Conservation (phyloP, 2,113 vertebrate species). For the Neotoma lepida region DNA sequence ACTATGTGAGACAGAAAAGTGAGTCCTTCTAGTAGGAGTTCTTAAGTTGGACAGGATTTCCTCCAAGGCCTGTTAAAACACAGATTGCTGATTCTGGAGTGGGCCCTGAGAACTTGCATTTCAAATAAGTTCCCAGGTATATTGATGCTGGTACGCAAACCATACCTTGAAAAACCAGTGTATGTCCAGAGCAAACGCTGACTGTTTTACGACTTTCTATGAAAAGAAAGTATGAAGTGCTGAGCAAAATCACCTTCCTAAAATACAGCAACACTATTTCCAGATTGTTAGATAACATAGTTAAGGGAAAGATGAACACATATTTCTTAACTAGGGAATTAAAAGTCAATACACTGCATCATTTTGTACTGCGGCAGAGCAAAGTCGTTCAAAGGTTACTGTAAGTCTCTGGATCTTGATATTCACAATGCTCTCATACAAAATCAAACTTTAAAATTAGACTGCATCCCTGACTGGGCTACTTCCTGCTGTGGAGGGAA, state of each 20-base stretch:
- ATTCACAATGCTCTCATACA: conserved; percentile 44
- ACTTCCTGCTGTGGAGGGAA: conserved; percentile 58
- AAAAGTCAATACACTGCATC: not conserved
- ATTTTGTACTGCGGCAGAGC: not conserved
- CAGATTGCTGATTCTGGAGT: not conserved
- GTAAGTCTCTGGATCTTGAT: conserved; percentile 22
- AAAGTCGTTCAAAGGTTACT: conserved; percentile 1
- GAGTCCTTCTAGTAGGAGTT: conserved; percentile 11
- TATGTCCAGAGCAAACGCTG: not conserved
- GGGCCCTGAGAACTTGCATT: conserved; percentile 39
- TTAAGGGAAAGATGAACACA: conserved; percentile 7
- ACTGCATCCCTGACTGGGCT: not conserved
- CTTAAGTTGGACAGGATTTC: not conserved
- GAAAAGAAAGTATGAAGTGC: not conserved
- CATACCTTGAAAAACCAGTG: conserved; percentile 19
- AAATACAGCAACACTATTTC: conserved; percentile 22
- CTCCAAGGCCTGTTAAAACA: conserved; percentile 20
- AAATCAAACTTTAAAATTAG: conserved; percentile 69
- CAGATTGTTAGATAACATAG: not conserved
- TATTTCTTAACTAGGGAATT: not conserved
- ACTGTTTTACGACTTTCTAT: not conserved
- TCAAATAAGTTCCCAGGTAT: conserved; percentile 32
- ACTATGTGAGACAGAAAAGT: not conserved
- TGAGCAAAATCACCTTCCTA: not conserved
- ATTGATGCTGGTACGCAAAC: not conserved